A percentile compares a stretch with the other conserved stretches of the same genome.
phyloP scores from a whole-genome alignment of 1,140 invertebrate species.

The Leptoteleia sp. region DNA sequence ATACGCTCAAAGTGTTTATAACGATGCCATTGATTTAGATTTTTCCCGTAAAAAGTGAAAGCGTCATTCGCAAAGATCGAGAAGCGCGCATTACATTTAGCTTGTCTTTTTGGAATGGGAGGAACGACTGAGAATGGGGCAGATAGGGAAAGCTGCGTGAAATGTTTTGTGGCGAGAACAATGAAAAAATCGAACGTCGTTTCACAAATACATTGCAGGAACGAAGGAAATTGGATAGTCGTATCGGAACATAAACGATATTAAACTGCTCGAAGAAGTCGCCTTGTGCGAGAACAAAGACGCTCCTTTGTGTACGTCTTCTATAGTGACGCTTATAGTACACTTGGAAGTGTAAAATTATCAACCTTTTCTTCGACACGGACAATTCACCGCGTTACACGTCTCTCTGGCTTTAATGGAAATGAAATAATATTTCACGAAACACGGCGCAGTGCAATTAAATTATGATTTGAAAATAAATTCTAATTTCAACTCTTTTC shows the following conservation, averaged over 20 bases:
- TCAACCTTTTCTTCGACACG: conserved; percentile 18
- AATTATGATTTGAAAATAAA: background rate
- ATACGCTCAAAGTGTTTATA: conserved; percentile 26
- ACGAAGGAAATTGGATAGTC: conserved; percentile 67
- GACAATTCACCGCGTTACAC: conserved; percentile 13
- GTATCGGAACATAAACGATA: conserved; percentile 66
- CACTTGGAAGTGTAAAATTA: conserved; percentile 31
- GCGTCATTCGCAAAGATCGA: conserved; percentile 48
- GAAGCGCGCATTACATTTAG: conserved; percentile 19
- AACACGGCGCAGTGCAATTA: background rate
- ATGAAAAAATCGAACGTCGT: conserved; percentile 63
- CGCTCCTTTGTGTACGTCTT: conserved; percentile 47
- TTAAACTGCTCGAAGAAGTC: conserved; percentile 63
- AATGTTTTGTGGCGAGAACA: conserved; percentile 61
- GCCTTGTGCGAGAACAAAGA: conserved; percentile 50
- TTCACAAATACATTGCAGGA: conserved; percentile 49
- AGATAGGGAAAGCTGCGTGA: conserved; percentile 49
- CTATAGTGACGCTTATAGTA: conserved; percentile 35
- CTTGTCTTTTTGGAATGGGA: conserved; percentile 18
- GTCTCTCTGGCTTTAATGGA: conserved; percentile 14
- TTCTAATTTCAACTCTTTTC: too few species aligned
- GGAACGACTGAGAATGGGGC: conserved; percentile 28
- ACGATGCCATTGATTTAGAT: conserved; percentile 36
- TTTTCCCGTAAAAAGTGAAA: conserved; percentile 51
- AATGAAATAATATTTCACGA: conserved; percentile 31